Percentiles rank a stretch among this genome's conserved stretches.
phyloP scores from a whole-genome alignment of 2,113 vertebrate species.

The Drymodes brunneopygia region DNA sequence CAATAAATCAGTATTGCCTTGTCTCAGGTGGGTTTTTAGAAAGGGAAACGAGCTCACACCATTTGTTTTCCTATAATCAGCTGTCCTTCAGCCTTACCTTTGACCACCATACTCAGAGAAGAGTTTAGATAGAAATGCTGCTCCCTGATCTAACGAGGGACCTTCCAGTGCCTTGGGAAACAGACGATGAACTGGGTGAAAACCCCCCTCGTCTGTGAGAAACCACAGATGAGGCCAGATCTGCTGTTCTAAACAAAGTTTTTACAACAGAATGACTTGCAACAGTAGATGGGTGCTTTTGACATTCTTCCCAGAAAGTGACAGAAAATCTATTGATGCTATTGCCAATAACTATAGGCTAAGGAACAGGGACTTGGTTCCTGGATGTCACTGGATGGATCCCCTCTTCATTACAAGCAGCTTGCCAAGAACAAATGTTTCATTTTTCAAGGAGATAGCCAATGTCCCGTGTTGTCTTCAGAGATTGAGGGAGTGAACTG shows the following conservation, averaged over 20 bases:
- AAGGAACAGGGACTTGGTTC: background rate
- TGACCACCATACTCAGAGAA: background rate
- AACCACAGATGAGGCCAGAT: slow-evolving; percentile 17
- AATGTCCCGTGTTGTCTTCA: background rate
- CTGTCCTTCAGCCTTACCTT: background rate
- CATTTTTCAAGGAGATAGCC: background rate
- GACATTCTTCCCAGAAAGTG: slow-evolving; percentile 19
- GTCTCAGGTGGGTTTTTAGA: background rate
- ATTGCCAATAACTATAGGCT: background rate
- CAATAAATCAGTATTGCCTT: background rate
- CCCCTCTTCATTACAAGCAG: background rate
- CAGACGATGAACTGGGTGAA: slow-evolving; percentile 12
- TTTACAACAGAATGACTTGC: slow-evolving; percentile 5
- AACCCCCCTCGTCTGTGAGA: background rate
- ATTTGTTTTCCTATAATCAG: background rate
- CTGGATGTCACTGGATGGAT: background rate
- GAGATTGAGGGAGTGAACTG: background rate
- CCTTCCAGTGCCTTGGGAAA: background rate
- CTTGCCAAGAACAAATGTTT: background rate
- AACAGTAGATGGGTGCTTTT: slow-evolving; percentile 14
- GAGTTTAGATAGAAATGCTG: background rate
- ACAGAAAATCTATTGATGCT: background rate
- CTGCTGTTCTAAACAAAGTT: slow-evolving; percentile 13
- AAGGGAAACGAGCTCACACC: background rate
- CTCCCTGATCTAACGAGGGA: background rate